Base-by-base conservation (phyloP, 2,888 invertebrate genomes). In the Podabrus alpinus region DNA sequence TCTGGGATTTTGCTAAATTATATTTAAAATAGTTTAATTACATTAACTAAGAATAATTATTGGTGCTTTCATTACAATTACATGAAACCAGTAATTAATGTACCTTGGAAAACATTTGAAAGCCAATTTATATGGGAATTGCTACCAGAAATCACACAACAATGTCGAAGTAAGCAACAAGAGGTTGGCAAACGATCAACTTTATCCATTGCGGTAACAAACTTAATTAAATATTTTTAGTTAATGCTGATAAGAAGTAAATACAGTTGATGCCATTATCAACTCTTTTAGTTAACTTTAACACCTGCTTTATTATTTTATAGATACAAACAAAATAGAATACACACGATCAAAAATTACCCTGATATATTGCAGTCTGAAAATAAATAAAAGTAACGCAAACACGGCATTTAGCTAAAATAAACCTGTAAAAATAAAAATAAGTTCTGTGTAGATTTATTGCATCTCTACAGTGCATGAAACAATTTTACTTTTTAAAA, bases 101-200 rank as follows among this genome's bases (percentile, higher is more conserved):
- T 68, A 72, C 61, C 25, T 72, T 68, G 15, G 21, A 75, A 68
- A 73, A 68, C 78, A 79, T 80, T 79, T 77, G 74, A 77, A 81
- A 79, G 79, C 79, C 78, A 81, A 81, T 81, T 81, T 80, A 81
- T 81, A 80, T 77, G 78, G 71, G 79, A 81, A 79, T 77, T 79
- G 75, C 72, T 69, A 71, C 69, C 73, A 72, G 79, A 79, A 45
- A 79, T 79, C 77, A 77, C 74, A 79, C 74, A 71, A 76, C 72
- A 75, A 76, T 78, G 73, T 72, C 68, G 76, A 77, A 77, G 75
- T 75, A 78, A 79, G 77, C 77, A 79, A 75, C 78, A 76, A 73
- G 74, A 76, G 73, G 76, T 73, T 67, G 73, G 76, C 68, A 68
- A 68, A 67, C 62, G 62, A 68, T 72, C 72, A 72, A 72, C 72